Evolutionary conservation across 2,113 vertebrate genomes (phyloP), one percentile per base, ranked within the genome.

Genomic region (Megaceryle maxima): DNA sequence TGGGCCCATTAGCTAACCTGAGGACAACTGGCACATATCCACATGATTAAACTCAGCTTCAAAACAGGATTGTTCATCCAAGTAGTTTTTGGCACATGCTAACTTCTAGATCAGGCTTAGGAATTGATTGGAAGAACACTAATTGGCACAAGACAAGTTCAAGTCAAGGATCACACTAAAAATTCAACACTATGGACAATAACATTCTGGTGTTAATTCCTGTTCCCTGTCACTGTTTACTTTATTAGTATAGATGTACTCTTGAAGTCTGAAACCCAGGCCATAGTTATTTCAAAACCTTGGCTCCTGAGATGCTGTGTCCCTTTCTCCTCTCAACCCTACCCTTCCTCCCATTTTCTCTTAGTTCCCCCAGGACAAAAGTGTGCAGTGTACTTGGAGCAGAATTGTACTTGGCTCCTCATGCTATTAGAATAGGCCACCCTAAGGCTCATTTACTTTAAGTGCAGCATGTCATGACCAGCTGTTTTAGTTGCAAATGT

Each of bases 381-480:
- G 1, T 2, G 0, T 44, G 10, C 28, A 90, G 22, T 44, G 28
- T 18, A 28, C 37, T 67, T 78, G 43, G 60, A 81, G 56, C 18
- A 85, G 53, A 48, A 67, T 46, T 72, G 37, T 59, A 56, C 26
- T 89, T 90, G 43, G 48, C 35, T 79, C 24, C 39, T 83, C 20
- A 33, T 51, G 48, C 11, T 60, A 16, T 69, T 60, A 83, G 62
- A 60, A 66, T 44, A 24, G 24, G 26, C 6, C 26, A 51, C 33
- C 28, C 20, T 73, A 87, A 87, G 43, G 57, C 17, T 93, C 44
- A 91, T 94, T 95, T 91, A 51, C 16, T 89, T 89, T 57, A 95
- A 76, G 62, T 79, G 84, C 66, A 90, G 39, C 1, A 1, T 46
- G n/a, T 63, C 81, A 53, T 3, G 39, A 76, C 6, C 78, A 91